These are phyloP conservation scores for Trogon surrucura DNA, from an alignment of 2,113 vertebrate species.

Conservation along the genomic window DNA sequence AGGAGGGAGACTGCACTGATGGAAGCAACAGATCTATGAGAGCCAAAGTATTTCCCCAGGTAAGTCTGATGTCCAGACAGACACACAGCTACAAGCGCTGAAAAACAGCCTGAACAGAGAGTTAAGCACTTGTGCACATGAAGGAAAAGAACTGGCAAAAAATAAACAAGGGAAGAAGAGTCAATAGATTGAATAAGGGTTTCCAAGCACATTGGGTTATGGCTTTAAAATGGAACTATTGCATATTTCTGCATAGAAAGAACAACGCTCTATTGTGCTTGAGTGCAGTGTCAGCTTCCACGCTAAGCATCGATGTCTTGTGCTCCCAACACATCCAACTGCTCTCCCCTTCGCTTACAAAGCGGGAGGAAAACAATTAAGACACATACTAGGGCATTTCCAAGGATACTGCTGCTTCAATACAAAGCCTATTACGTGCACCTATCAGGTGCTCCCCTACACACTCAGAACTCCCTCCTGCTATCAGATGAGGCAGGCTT, in stretches of 20 bases:
- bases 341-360: background rate
- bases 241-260: background rate
- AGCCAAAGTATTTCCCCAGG: background rate
- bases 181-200: background rate
- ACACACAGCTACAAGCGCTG: background rate
- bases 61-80: background rate
- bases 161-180: background rate
- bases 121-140: background rate
- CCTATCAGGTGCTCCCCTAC: background rate
- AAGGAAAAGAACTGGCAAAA: background rate
- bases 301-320: background rate
- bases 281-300: background rate
- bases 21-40: background rate
- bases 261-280: background rate
- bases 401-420: background rate
- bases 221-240: background rate
- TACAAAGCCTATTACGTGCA: background rate
- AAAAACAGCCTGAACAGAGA: background rate
- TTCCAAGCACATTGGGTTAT: background rate
- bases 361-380: background rate
- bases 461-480: background rate
- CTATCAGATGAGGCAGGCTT: background rate
- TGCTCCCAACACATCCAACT: background rate
- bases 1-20: background rate
- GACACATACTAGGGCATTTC: background rate